Evolutionary conservation across 2,113 vertebrate species (phyloP).

Genomic region (Rhizomys pruinosus): DNA sequence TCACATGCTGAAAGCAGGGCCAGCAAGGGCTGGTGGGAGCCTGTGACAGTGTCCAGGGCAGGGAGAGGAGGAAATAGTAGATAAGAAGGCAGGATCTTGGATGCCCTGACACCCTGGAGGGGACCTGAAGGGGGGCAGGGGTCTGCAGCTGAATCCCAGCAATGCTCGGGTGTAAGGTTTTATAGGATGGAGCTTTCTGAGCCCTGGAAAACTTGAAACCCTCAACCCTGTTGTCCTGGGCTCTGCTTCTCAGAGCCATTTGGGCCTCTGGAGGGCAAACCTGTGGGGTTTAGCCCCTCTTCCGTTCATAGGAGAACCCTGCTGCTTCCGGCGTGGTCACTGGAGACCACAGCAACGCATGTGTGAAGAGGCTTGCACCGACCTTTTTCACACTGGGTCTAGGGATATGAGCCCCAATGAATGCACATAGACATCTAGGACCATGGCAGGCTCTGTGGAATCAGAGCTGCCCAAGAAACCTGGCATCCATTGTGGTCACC

Average conservation of each 20-base stretch:
- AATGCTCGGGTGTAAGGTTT: background rate
- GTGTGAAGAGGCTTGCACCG: background rate
- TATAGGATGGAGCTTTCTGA: background rate
- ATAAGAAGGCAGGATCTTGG: background rate
- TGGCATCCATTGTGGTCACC: background rate
- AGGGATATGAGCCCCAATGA: background rate
- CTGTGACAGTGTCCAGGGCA: constrained; percentile 48
- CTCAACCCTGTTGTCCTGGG: background rate
- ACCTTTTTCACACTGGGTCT: background rate
- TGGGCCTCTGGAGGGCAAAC: background rate
- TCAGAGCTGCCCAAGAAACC: constrained; percentile 29
- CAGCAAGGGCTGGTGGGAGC: background rate
- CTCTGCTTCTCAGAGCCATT: background rate
- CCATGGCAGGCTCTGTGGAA: background rate
- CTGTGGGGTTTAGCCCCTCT: background rate
- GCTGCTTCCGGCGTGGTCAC: background rate
- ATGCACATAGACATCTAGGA: background rate
- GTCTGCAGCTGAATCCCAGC: background rate
- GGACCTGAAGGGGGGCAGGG: background rate
- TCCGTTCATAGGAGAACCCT: background rate
- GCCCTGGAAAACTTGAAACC: background rate
- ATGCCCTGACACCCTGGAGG: background rate
- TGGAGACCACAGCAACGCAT: background rate
- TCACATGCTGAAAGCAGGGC: background rate
- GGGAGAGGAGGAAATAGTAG: constrained; percentile 18